Percentiles rank a stretch among this genome's conserved stretches.
phyloP scores from a whole-genome alignment of 2,797 vertebrate species.

The Lacerta bilineata region DNA sequence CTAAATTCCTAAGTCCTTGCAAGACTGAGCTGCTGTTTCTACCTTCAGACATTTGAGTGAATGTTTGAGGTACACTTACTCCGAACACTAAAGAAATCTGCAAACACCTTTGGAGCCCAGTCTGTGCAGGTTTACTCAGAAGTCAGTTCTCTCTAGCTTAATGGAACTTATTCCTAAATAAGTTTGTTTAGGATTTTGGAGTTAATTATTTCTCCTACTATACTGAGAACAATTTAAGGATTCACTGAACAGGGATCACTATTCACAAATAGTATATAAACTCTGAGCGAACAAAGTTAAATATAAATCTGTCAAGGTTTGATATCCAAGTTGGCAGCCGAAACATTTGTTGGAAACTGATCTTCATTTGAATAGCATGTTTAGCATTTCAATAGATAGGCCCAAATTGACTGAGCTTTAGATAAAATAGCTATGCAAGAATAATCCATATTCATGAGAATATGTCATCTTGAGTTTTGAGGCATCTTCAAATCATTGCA shows the following conservation, averaged over 20 bases:
- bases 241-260: neutral
- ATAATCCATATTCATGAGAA: neutral
- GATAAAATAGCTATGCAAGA: neutral
- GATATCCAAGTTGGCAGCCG: neutral
- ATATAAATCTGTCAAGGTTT: neutral
- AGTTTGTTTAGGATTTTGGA: neutral
- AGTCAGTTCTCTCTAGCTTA: neutral
- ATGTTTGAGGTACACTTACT: neutral
- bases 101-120: neutral
- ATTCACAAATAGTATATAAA: conserved; percentile 1
- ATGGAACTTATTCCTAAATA: neutral
- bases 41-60: neutral
- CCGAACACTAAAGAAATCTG: conserved; percentile 22
- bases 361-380: neutral
- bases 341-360: conserved; percentile 11
- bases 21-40: neutral
- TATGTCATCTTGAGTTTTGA: neutral
- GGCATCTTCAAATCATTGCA: neutral
- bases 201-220: neutral
- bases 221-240: conserved; percentile 7
- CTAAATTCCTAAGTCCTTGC: conserved; percentile 23
- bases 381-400: conserved; percentile 10
- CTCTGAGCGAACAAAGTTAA: rapidly evolving
- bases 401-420: neutral
- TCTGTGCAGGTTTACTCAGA: neutral